Conservation (phyloP, 2,888 invertebrate species). For the Prostheceraeus crozeri region DNA sequence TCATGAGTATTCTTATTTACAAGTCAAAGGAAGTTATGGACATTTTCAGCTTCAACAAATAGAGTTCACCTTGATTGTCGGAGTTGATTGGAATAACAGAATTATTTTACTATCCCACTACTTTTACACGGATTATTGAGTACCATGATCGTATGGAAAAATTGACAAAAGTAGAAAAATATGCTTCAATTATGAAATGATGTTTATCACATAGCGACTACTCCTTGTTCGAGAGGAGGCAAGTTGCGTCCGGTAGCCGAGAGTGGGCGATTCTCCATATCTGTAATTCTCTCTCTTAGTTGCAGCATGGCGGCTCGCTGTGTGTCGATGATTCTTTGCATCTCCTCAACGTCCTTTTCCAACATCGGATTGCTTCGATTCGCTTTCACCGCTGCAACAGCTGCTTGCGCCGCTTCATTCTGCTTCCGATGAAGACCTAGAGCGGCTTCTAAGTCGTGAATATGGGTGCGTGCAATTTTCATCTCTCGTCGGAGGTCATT, state of each 20-base stretch:
- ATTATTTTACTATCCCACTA: no score
- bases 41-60: no score
- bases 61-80: no score
- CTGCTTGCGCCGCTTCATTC: constrained; percentile 29
- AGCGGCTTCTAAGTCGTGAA: constrained; percentile 66
- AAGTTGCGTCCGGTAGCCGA: constrained; percentile 44
- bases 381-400: constrained; percentile 61
- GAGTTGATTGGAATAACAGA: no score
- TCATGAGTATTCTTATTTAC: no score
- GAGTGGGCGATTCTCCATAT: constrained; percentile 46
- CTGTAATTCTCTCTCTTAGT: constrained; percentile 48
- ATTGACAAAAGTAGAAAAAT: no score
- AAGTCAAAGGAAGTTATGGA: no score
- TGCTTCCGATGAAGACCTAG: constrained; percentile 33
- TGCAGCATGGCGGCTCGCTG: constrained; percentile 59
- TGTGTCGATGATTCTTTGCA: constrained; percentile 57
- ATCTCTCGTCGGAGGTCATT: constrained; percentile 68
- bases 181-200: no score
- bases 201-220: no score
- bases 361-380: constrained; percentile 60
- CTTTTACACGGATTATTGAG: no score
- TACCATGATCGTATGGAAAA: no score
- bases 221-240: constrained; percentile 41
- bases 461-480: constrained; percentile 63
- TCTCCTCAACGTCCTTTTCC: constrained; percentile 63